These are phyloP conservation scores for Drosophila lacteicornis DNA, from an alignment of 1,140 invertebrate genomes.

Conservation along the genomic window DNA sequence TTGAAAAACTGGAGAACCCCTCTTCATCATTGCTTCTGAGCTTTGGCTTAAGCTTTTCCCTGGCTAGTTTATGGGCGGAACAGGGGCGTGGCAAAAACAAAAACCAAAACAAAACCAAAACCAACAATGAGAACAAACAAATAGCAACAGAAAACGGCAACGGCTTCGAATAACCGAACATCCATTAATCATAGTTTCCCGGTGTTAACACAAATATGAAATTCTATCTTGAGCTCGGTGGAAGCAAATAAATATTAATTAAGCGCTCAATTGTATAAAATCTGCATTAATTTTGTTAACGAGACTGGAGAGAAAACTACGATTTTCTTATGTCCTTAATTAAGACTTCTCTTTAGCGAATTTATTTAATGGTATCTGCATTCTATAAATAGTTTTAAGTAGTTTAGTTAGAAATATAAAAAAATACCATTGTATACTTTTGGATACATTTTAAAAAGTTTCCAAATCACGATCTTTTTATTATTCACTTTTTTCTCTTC, in stretches of 20 bases:
- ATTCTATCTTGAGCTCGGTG: slow-evolving; percentile 5
- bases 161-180: slow-evolving; percentile 17
- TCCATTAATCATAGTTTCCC: slow-evolving; percentile 28
- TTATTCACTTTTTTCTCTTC: not conserved
- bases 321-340: not conserved
- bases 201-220: slow-evolving; percentile 27
- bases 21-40: slow-evolving; percentile 16
- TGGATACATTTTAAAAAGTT: not conserved
- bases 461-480: not conserved
- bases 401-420: no score
- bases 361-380: not conserved
- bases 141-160: slow-evolving; percentile 2
- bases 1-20: slow-evolving; percentile 4
- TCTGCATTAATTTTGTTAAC: not conserved
- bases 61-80: slow-evolving; percentile 36
- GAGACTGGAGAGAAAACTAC: no score
- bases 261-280: slow-evolving; percentile 2
- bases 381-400: not conserved
- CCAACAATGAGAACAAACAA: slow-evolving; percentile 16
- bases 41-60: slow-evolving; percentile 28
- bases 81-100: slow-evolving; percentile 6
- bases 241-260: slow-evolving; percentile 17
- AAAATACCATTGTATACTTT: not conserved
- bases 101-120: not conserved
- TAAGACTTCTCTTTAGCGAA: not conserved